A percentile compares a stretch with the other conserved stretches of the same genome.
Evolutionary conservation across 2,113 vertebrate species (phyloP).

Genomic region (Pangasianodon gigas): DNA sequence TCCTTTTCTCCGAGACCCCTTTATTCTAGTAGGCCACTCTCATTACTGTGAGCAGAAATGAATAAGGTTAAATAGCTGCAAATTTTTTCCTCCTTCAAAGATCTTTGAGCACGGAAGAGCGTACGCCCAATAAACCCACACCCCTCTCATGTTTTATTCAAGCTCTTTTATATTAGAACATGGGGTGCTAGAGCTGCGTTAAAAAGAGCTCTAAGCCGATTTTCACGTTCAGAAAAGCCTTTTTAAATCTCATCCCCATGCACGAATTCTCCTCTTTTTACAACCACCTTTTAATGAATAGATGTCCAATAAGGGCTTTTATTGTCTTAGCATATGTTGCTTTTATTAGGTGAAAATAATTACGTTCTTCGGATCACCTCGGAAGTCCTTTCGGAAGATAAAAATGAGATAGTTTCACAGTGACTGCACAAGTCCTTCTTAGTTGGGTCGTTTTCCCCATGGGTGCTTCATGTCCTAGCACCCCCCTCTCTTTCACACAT

Average conservation of each 20-base stretch:
- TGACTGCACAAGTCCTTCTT: conserved; percentile 97
- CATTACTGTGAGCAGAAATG: conserved; percentile 55
- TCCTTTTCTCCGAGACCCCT: conserved; percentile 35
- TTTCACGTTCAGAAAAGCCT: conserved; percentile 73
- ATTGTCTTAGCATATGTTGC: conserved; percentile 99
- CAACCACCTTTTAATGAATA: conserved; percentile 88
- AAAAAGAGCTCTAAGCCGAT: conserved; percentile 72
- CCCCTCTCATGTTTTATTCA: conserved; percentile 79
- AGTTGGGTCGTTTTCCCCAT: conserved; percentile 92
- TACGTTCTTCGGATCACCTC: conserved; percentile 97
- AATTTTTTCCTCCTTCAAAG: conserved; percentile 63
- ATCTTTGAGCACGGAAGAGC: conserved; percentile 67
- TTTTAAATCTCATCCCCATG: conserved; percentile 76
- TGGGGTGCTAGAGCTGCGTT: conserved; percentile 70
- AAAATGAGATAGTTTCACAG: conserved; percentile 99
- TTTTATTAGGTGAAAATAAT: conserved; percentile 99
- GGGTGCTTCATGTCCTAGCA: conserved; percentile 85
- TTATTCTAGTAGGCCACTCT: conserved; percentile 43
- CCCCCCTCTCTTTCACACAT: conserved; percentile 61
- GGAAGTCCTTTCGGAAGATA: conserved; percentile 95
- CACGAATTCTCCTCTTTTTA: conserved; percentile 76
- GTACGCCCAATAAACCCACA: conserved; percentile 76
- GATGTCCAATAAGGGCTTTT: conserved; percentile 98
- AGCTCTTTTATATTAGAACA: conserved; percentile 73
- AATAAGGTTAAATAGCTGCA: conserved; percentile 60